Base-by-base conservation (phyloP, 2,113 vertebrate genomes). In the Cromileptes altivelis region DNA sequence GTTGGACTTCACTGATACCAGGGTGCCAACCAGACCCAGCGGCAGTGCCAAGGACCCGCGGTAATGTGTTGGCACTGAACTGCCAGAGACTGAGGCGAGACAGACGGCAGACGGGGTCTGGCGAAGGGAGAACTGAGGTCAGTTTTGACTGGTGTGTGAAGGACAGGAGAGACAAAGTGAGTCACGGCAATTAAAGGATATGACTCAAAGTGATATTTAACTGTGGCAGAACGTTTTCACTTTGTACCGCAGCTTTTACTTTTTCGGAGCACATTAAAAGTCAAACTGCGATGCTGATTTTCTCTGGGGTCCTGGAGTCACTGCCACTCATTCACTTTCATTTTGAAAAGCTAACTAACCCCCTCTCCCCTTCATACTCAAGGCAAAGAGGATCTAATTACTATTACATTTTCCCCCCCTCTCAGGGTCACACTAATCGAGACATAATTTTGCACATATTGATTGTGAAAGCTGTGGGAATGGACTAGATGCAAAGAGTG, bases 11-110 rank as follows among this genome's bases (percentile, higher is more conserved):
- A 82, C 82, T 87, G 91, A 89, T 77, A 90, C 83, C 65, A 68
- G 74, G 73, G 76, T 91, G 91, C 90, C 91, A 92, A 88, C 63
- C 92, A 87, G 87, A 86, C 87, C 78, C 76, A n/a, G 80, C 15
- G 27, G 84, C 65, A 52, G 64, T 81, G 91, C 91, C 93, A 91
- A 79, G 78, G 87, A 79, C 75, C 82, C 56, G 78, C 71, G 89
- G 91, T 87, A 90, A 90, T 84, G 78, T 58, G 75, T 49, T 91
- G 89, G 90, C 86, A 78, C 53, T 40, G 70, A 37, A 27, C 75
- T 72, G 86, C 69, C 79, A 81, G 85, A 80, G 86, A 83, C 83
- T 77, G 71, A 81, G 89, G 91, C 68, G 55, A 92, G 88, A 93
- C 90, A 86, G 78, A 63, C 71, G 78, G 85, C 84, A 78, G 88